These are phyloP conservation scores for Pygoscelis adeliae DNA, from an alignment of 2,113 vertebrate species.

Conservation along the genomic window DNA sequence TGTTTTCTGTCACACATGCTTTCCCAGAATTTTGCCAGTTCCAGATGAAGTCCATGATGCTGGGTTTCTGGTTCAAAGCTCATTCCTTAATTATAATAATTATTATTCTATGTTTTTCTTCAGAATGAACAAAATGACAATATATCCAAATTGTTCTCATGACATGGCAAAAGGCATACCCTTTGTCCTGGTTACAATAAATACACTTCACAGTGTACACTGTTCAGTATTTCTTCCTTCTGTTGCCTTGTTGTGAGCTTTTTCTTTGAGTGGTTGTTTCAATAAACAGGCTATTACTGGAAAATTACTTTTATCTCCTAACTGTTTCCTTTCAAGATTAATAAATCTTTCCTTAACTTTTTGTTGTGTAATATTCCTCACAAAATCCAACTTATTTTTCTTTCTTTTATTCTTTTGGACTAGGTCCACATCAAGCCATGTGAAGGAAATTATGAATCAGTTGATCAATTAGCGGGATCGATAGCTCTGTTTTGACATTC, in stretches of 20 bases:
- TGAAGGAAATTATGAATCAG: constrained; percentile 81
- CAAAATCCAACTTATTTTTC: neutral
- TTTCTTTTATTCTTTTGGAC: constrained; percentile 13
- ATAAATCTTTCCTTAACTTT: constrained; percentile 49
- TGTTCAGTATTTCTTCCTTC: neutral
- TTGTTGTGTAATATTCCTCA: neutral
- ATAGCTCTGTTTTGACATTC: constrained; percentile 89
- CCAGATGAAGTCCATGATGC: neutral
- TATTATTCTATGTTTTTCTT: neutral
- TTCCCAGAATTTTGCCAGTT: neutral
- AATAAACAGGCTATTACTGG: constrained; percentile 66
- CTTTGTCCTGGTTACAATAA: constrained; percentile 14
- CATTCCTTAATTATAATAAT: neutral
- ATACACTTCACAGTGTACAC: neutral
- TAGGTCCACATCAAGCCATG: neutral
- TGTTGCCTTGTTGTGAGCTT: constrained; percentile 14
- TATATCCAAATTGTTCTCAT: neutral
- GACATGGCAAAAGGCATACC: neutral
- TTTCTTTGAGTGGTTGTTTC: constrained; percentile 42
- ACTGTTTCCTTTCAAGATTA: constrained; percentile 16
- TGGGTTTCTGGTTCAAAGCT: neutral
- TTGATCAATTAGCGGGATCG: constrained; percentile 86
- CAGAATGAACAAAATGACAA: neutral
- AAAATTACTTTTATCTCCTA: constrained; percentile 38
- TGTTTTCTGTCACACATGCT: neutral